Percentiles rank a stretch among this genome's conserved stretches.
Conservation (phyloP, 1,140 invertebrate species). For the Dendrolimus kikuchii region DNA sequence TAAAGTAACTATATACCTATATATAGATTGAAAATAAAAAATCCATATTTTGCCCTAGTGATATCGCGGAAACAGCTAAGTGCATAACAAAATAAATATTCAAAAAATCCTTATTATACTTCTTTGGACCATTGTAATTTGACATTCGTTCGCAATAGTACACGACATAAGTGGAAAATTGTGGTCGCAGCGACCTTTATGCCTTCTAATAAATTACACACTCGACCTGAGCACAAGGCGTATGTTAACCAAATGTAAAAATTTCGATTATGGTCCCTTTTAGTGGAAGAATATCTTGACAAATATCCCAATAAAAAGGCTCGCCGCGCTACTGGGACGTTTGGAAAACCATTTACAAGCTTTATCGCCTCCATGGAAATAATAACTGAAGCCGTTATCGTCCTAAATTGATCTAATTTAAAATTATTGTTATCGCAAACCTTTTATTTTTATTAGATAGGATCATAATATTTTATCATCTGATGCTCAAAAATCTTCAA, state of each 20-base stretch:
- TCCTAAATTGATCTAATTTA: constrained; percentile 68
- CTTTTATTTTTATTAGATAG: constrained; percentile 57
- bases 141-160: background rate
- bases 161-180: background rate
- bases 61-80: no score
- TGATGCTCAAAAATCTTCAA: constrained; percentile 20
- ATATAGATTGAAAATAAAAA: no score
- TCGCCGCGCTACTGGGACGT: constrained; percentile 49
- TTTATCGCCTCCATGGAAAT: constrained; percentile 68
- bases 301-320: constrained; percentile 67
- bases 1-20: no score
- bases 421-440: constrained; percentile 63
- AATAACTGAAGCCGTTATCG: constrained; percentile 66
- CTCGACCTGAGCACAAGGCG: constrained; percentile 28
- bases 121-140: no score
- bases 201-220: constrained; percentile 25
- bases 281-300: constrained; percentile 60
- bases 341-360: constrained; percentile 69
- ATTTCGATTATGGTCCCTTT: constrained; percentile 60
- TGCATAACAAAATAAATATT: constrained; percentile 3
- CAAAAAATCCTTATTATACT: background rate
- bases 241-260: constrained; percentile 60
- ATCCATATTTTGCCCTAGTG: no score
- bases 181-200: constrained; percentile 7
- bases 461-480: constrained; percentile 43